These are phyloP conservation scores for Pristionchus japonicus DNA, from an alignment of 2,888 invertebrate genomes.

Conservation along the genomic window DNA sequence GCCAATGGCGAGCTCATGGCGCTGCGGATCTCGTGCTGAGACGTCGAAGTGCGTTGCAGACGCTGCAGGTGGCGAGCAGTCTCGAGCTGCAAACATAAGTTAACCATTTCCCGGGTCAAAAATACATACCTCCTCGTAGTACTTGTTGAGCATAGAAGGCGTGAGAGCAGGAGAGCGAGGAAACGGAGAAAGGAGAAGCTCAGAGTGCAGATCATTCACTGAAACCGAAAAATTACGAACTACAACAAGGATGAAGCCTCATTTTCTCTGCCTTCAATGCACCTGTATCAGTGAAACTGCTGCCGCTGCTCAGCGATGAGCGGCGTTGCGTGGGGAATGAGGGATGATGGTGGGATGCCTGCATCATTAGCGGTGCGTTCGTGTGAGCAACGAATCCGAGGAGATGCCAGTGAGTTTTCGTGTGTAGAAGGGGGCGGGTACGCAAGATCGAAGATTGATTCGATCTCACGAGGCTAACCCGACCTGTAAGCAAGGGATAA, in stretches of 20 bases:
- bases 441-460: not conserved
- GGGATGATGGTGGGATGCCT: not conserved
- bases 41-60: slow-evolving; percentile 39
- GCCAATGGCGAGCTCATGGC: not conserved
- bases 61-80: slow-evolving; percentile 21
- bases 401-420: not conserved
- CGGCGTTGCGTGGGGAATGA: not conserved
- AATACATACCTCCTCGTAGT: slow-evolving; percentile 44
- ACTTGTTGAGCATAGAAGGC: slow-evolving; percentile 30
- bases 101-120: not conserved
- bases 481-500: not conserved
- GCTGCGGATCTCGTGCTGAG: not conserved
- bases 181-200: not conserved
- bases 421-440: not conserved
- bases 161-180: slow-evolving; percentile 14
- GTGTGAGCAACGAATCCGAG: not conserved
- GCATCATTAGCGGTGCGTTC: not conserved
- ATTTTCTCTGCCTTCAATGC: no score
- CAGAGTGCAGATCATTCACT: not conserved
- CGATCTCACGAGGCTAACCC: slow-evolving; percentile 31
- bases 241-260: no score
- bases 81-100: not conserved
- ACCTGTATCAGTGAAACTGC: not conserved
- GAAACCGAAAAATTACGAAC: no score
- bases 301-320: not conserved